Evolutionary conservation across 2,888 invertebrate genomes (phyloP).

Genomic region (Apodemia mormo): DNA sequence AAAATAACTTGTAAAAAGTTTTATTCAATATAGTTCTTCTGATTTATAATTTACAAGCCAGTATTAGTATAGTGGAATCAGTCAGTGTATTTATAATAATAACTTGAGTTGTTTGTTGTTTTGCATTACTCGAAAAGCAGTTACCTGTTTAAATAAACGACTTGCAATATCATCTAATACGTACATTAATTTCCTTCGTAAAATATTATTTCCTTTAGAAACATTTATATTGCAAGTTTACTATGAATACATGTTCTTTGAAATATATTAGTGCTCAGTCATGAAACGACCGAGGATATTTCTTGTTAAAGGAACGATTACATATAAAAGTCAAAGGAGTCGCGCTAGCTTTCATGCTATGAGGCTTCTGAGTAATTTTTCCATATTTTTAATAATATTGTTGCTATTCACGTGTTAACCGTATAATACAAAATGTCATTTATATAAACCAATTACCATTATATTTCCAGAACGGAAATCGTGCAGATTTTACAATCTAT

Average conservation of each 20-base stretch:
- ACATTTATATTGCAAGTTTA: constrained; percentile 15
- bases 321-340: constrained; percentile 51
- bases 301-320: constrained; percentile 52
- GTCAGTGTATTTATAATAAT: background rate
- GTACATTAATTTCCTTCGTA: background rate
- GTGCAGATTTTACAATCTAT: constrained; percentile 9
- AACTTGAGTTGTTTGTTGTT: background rate
- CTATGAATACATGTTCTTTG: constrained; percentile 17
- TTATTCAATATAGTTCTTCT: too few species aligned
- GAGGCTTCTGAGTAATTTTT: constrained; percentile 46
- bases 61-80: too few species aligned
- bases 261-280: constrained; percentile 52
- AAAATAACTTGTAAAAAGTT: too few species aligned
- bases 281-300: constrained; percentile 49
- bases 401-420: constrained; percentile 9
- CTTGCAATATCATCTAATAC: constrained; percentile 1
- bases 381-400: constrained; percentile 39
- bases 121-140: background rate
- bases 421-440: background rate
- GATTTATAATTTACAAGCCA: too few species aligned
- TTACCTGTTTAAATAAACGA: background rate
- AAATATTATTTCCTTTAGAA: constrained; percentile 8
- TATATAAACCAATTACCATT: background rate
- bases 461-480: background rate
- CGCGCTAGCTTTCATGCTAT: constrained; percentile 32